Evolutionary conservation across 2,113 vertebrate species (phyloP), one percentile per base, ranked within the genome.

Genomic region (Melanotaenia duboulayi): DNA sequence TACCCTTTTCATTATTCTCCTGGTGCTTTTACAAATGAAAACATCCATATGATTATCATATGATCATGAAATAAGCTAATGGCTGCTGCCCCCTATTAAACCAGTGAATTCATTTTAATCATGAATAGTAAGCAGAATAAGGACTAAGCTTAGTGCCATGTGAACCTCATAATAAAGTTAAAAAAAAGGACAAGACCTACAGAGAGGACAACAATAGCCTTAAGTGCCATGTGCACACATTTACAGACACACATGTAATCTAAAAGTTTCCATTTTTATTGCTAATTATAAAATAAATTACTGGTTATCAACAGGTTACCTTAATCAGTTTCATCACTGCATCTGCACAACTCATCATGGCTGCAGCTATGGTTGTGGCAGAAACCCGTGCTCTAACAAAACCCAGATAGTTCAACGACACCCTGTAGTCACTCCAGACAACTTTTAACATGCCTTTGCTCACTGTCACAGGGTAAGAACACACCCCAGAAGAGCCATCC

Each of bases 401-500:
- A 57, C 24, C 20, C 28, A 22, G 22, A 77, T 44, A 56, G 37
- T 20, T 58, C 32, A 64, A 19, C 5, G 24, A 55, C 2, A 20
- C 35, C 51, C 19, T 49, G 40, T 56, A 80, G 54, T 68, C 55
- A 65, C 69, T 54, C 42, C 54, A 57, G 71, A 14, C 73, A 70
- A 81, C 80, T 77, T 81, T 83, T 77, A 80, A 86, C 59, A 81
- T 84, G 83, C 55, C n/a, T 24, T 16, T 55, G 71, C 28, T 63
- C 52, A 46, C 56, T 63, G 63, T 77, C 64, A 58, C 68, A 28
- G 67, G 81, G 63, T 77, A 66, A 80, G 71, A 16, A 1, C 55
- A 76, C 54, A 67, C 57, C 42, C 71, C 68, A 71, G 51, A 65
- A 76, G 55, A 83, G 82, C 56, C 32, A 4, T 58, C 66, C 63